Evolutionary conservation across 53 echinoderm and acorn worm genomes (phyloP).

Genomic region (Patiria pectinifera): DNA sequence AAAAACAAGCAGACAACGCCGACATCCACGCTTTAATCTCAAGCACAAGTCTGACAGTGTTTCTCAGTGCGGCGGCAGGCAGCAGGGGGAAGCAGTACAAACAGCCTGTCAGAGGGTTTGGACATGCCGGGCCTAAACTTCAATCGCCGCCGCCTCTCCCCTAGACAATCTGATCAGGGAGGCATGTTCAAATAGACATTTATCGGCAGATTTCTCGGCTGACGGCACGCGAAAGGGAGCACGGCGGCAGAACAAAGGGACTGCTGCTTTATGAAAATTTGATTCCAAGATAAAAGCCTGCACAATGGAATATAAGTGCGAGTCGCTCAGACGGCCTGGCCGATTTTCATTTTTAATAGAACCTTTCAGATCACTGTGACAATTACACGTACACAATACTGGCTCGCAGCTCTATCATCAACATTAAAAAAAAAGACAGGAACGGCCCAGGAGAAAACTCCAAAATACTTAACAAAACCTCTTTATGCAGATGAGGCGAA

Average conservation of each 20-base stretch:
- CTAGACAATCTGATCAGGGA: conserved; percentile 65
- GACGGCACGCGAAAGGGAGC: conserved; percentile 67
- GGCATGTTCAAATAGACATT: conserved; percentile 68
- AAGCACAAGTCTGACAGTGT: conserved; percentile 5
- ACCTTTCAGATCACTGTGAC: conserved; percentile 27
- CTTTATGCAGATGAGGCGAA: conserved; percentile 45
- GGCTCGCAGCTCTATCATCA: not conserved
- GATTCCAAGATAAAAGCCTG: conserved; percentile 64
- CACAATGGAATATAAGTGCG: conserved; percentile 59
- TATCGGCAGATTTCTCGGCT: conserved; percentile 72
- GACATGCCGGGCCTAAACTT: conserved; percentile 46
- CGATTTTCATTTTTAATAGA: not conserved
- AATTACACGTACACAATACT: conserved; percentile 32
- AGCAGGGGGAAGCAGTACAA: conserved; percentile 38
- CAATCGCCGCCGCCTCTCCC: conserved; percentile 58
- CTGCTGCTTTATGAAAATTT: conserved; percentile 61
- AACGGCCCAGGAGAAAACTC: not conserved
- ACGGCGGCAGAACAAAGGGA: conserved; percentile 65
- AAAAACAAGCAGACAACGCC: conserved; percentile 34
- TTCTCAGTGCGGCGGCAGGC: not conserved
- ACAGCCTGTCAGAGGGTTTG: conserved; percentile 28
- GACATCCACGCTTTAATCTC: conserved; percentile 57
- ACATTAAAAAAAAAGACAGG: not conserved
- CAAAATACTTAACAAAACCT: conserved; percentile 50
- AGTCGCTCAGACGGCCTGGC: conserved; percentile 23